A percentile compares a stretch with the other conserved stretches of the same genome.
These are phyloP conservation scores for Caenorhabditis japonica DNA, from an alignment of 2,888 invertebrate species.

Conservation along the genomic window DNA sequence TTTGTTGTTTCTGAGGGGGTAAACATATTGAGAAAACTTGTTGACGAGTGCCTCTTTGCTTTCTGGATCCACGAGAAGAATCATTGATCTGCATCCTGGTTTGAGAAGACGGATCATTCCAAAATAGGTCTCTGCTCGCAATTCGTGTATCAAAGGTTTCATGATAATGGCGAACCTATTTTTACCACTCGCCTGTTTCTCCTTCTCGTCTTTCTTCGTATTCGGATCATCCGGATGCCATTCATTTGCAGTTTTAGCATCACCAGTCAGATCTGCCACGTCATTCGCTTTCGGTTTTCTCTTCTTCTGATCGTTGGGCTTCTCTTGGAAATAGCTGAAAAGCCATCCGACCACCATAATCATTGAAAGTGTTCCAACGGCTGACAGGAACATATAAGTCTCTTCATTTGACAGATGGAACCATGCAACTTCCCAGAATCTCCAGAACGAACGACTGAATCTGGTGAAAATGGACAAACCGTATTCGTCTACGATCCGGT, in stretches of 20 bases:
- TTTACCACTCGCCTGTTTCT: conserved; percentile 6
- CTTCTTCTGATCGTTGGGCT: conserved; percentile 26
- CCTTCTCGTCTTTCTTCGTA: conserved; percentile 43
- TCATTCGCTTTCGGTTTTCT: conserved; percentile 46
- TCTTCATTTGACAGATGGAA: conserved; percentile 75
- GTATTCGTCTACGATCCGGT: conserved; percentile 63
- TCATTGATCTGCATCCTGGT: conserved; percentile 89
- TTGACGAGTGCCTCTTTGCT: conserved; percentile 89
- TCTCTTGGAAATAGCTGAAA: conserved; percentile 55
- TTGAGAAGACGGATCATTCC: conserved; percentile 91
- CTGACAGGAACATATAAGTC: conserved; percentile 72
- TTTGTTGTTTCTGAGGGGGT: conserved; percentile 96
- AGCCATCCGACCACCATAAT: conserved; percentile 57
- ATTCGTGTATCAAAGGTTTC: conserved; percentile 85
- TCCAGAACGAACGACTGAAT: conserved; percentile 61
- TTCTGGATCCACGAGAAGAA: conserved; percentile 90
- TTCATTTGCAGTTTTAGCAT: conserved; percentile 39
- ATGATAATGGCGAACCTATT: conserved; percentile 50
- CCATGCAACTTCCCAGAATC: conserved; percentile 69
- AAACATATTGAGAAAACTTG: conserved; percentile 91
- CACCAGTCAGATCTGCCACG: conserved; percentile 37
- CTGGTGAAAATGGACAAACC: conserved; percentile 67
- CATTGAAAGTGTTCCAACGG: conserved; percentile 63
- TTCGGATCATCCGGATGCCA: conserved; percentile 77
- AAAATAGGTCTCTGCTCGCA: conserved; percentile 94